phyloP scores from a whole-genome alignment of 2,113 vertebrate genomes.

The Theristicus caerulescens region DNA sequence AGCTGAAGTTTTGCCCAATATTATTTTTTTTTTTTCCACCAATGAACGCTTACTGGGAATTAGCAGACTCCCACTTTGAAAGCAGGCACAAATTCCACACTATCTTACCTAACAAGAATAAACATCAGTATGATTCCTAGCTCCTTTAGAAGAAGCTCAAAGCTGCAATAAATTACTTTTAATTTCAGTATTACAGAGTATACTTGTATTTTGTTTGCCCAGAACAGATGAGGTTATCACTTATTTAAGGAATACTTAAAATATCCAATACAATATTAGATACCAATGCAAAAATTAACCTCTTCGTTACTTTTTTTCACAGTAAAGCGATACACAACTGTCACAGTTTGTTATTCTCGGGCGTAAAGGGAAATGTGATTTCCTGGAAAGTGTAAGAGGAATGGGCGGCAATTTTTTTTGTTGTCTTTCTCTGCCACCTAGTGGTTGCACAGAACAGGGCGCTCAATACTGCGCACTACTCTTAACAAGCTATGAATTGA shows the following conservation, averaged over 20 bases:
- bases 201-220: not conserved
- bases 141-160: not conserved
- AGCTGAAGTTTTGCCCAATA: not conserved
- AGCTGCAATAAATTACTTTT: not conserved
- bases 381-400: accelerated
- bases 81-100: not conserved
- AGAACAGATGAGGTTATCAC: not conserved
- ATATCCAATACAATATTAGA: not conserved
- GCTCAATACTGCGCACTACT: accelerated
- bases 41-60: not conserved
- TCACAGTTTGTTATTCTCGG: not conserved
- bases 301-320: not conserved
- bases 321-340: not conserved
- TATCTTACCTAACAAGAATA: not conserved
- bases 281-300: not conserved
- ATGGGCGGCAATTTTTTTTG: accelerated
- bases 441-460: not conserved
- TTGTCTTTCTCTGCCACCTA: conserved; percentile 18
- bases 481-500: too few relatives aligned
- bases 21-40: not conserved
- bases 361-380: not conserved
- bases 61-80: not conserved
- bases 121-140: not conserved
- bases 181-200: not conserved
- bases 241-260: not conserved